Evolutionary conservation across 2,888 invertebrate species (phyloP).

Genomic region (Biston betularia): DNA sequence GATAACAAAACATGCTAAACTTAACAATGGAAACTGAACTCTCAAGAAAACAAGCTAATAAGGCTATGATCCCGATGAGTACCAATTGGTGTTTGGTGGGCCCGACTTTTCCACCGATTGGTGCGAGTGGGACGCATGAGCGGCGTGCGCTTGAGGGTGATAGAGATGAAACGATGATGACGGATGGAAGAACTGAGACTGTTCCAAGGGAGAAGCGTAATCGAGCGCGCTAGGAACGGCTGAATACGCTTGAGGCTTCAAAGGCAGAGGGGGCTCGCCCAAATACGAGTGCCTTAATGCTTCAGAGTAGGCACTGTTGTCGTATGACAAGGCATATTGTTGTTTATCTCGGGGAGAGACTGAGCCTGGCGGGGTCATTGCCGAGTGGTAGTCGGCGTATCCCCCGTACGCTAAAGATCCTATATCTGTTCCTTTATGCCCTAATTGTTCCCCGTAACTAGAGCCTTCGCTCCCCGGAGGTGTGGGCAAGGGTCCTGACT

Average conservation of each 20-base stretch:
- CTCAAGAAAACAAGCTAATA: constrained; percentile 49
- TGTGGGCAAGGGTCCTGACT: constrained; percentile 92
- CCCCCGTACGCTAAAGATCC: constrained; percentile 87
- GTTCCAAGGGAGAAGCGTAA: constrained; percentile 90
- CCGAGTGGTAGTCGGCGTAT: constrained; percentile 94
- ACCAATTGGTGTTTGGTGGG: constrained; percentile 91
- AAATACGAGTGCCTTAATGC: constrained; percentile 85
- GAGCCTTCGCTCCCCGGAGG: constrained; percentile 96
- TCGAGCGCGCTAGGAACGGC: constrained; percentile 89
- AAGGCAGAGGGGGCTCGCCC: constrained; percentile 88
- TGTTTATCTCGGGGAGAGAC: constrained; percentile 96
- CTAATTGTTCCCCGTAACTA: constrained; percentile 87
- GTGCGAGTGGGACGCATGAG: constrained; percentile 77
- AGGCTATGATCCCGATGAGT: constrained; percentile 91
- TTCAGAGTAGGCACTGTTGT: constrained; percentile 88
- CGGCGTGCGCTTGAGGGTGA: constrained; percentile 88
- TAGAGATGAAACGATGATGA: constrained; percentile 95
- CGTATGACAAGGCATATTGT: constrained; percentile 84
- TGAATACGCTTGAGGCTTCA: constrained; percentile 96
- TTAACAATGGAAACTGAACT: constrained; percentile 50
- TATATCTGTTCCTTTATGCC: constrained; percentile 86
- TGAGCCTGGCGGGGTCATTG: constrained; percentile 99
- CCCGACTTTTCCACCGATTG: constrained; percentile 87
- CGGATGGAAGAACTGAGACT: constrained; percentile 94
- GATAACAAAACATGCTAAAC: constrained; percentile 59